A percentile compares a stretch with the other conserved stretches of the same genome.
Conservation (phyloP, 2,888 invertebrate species). For the Coleophora deauratella region DNA sequence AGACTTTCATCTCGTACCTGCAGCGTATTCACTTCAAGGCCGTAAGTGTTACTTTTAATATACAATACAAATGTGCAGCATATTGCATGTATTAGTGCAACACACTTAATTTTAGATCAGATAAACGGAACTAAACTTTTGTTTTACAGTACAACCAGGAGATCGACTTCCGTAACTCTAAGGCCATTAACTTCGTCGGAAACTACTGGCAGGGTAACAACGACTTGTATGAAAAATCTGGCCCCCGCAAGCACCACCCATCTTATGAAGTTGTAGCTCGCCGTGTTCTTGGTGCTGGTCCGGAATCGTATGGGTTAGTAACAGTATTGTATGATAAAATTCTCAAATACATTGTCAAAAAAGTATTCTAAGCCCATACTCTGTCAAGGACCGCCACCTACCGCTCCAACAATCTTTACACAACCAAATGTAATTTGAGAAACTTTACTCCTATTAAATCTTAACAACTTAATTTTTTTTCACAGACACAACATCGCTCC, state of each 20-base stretch:
- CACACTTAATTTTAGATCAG: slow-evolving; percentile 21
- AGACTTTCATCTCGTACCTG: slow-evolving; percentile 61
- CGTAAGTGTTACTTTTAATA: slow-evolving; percentile 42
- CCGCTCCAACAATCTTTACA: too few species aligned
- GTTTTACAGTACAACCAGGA: slow-evolving; percentile 45
- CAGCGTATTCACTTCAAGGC: slow-evolving; percentile 75
- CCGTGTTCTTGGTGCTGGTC: slow-evolving; percentile 46
- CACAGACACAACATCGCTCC: slow-evolving; percentile 61
- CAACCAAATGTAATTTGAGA: too few species aligned
- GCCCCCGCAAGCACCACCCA: slow-evolving; percentile 47
- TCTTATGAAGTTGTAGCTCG: slow-evolving; percentile 75
- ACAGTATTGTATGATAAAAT: neutral
- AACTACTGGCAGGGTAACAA: slow-evolving; percentile 74
- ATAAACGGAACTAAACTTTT: too few species aligned
- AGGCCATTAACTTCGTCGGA: slow-evolving; percentile 70
- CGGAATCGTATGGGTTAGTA: slow-evolving; percentile 21
- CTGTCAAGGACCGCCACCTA: too few species aligned
- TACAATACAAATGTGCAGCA: too few species aligned
- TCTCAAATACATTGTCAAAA: neutral
- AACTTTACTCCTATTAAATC: too few species aligned
- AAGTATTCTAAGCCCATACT: too few species aligned
- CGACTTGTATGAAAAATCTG: slow-evolving; percentile 51
- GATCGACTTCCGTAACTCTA: slow-evolving; percentile 40
- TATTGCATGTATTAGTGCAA: too few species aligned
- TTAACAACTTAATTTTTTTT: too few species aligned